Evolutionary conservation across 1,140 invertebrate genomes (phyloP).

Genomic region (Diplogasteroides magnus): DNA sequence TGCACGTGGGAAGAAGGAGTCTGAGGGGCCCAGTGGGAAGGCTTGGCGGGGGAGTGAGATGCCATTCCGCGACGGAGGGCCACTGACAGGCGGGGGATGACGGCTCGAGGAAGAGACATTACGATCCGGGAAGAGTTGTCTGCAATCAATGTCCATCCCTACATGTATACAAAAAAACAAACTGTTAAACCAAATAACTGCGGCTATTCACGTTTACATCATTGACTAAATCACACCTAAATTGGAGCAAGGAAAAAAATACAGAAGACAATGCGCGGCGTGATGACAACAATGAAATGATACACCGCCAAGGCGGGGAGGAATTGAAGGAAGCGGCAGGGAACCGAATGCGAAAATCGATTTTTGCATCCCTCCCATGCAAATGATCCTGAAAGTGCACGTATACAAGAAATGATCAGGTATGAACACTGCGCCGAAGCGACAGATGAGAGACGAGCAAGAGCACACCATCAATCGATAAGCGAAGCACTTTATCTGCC

Average conservation of each 20-base stretch:
- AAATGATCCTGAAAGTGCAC: neutral
- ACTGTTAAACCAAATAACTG: too few species aligned
- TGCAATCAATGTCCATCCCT: neutral
- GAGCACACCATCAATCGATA: neutral
- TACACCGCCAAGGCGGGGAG: too few species aligned
- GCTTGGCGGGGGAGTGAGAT: neutral
- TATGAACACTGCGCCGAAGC: neutral
- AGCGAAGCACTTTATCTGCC: too few species aligned
- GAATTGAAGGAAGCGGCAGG: neutral
- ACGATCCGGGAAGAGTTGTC: neutral
- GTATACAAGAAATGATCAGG: neutral
- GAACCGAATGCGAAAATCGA: neutral
- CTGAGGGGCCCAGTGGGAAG: constrained; percentile 10
- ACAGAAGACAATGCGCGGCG: neutral
- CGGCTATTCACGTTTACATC: too few species aligned
- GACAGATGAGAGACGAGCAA: neutral
- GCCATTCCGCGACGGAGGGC: neutral
- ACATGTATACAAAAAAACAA: neutral
- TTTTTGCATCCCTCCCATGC: neutral
- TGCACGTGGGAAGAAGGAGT: constrained; percentile 34
- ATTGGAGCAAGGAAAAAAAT: neutral
- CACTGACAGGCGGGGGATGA: neutral
- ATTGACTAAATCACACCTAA: neutral
- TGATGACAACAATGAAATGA: too few species aligned
- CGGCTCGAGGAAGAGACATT: neutral